phyloP scores from a whole-genome alignment of 2,888 invertebrate species.

The Limnephilus lunatus region DNA sequence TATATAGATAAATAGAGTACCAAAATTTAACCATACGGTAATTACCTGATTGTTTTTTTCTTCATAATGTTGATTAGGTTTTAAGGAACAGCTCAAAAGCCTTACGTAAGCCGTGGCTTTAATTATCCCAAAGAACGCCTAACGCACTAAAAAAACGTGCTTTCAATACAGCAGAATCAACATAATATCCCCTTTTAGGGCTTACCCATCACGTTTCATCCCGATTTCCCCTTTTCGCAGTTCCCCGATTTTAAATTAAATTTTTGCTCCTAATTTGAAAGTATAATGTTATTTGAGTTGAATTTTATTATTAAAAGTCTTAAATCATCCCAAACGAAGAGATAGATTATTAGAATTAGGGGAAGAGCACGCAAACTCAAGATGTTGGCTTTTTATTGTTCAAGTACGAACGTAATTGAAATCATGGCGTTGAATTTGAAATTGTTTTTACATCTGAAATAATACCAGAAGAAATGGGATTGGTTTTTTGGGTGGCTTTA shows the following conservation, averaged over 20 bases:
- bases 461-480: constrained; percentile 45
- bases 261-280: constrained; percentile 80
- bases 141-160: neutral
- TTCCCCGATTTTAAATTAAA: constrained; percentile 77
- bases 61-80: neutral
- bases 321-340: constrained; percentile 74
- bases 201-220: constrained; percentile 41
- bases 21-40: neutral
- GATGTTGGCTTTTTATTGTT: constrained; percentile 58
- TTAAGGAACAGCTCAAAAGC: neutral
- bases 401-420: constrained; percentile 49
- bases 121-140: neutral
- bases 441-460: constrained; percentile 63
- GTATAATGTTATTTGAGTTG: constrained; percentile 80
- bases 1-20: neutral
- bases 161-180: constrained; percentile 43
- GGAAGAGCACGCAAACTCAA: constrained; percentile 47
- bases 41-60: neutral
- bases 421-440: constrained; percentile 51
- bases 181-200: constrained; percentile 7
- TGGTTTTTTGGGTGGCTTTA: constrained; percentile 24
- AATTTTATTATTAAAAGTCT: constrained; percentile 79
- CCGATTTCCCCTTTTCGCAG: constrained; percentile 43
- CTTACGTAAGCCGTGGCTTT: neutral
- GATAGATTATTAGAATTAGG: constrained; percentile 58